Conservation (phyloP, 2,888 invertebrate species). For the Pammene fasciana region DNA sequence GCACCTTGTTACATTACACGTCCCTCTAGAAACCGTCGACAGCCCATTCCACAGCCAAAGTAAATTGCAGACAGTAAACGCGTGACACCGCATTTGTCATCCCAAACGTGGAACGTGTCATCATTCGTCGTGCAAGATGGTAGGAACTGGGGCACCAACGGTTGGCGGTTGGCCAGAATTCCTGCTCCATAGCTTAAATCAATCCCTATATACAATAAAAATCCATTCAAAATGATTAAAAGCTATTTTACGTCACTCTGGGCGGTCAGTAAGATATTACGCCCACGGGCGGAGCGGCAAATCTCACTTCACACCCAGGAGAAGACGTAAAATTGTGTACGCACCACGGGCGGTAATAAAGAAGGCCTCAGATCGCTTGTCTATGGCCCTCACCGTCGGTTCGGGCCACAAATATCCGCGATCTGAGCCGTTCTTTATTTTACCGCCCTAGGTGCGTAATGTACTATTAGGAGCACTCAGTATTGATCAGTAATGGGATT, state of each 20-base stretch:
- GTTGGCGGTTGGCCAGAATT: constrained; percentile 31
- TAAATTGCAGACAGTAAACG: constrained; percentile 11
- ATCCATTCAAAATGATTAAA: constrained; percentile 30
- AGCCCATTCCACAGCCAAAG: background rate
- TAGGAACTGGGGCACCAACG: constrained; percentile 17
- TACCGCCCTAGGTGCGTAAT: too few species aligned
- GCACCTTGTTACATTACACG: too few species aligned
- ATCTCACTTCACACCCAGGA: too few species aligned
- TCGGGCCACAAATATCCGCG: too few species aligned
- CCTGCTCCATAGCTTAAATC: constrained; percentile 21
- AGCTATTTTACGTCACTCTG: too few species aligned
- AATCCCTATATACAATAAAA: constrained; percentile 30
- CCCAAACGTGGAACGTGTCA: constrained; percentile 6
- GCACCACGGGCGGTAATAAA: too few species aligned
- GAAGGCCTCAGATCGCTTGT: too few species aligned
- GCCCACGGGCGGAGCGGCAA: too few species aligned
- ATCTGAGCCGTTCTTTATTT: too few species aligned
- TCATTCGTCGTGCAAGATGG: constrained; percentile 20
- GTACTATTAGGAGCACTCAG: background rate
- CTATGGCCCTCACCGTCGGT: too few species aligned
- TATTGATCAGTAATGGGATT: constrained; percentile 2
- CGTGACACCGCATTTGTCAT: constrained; percentile 37
- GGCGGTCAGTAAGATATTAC: too few species aligned
- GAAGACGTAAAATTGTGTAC: too few species aligned
- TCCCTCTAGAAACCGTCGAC: background rate